Base-by-base conservation (phyloP, 2,113 vertebrate genomes). In the Python bivittatus region DNA sequence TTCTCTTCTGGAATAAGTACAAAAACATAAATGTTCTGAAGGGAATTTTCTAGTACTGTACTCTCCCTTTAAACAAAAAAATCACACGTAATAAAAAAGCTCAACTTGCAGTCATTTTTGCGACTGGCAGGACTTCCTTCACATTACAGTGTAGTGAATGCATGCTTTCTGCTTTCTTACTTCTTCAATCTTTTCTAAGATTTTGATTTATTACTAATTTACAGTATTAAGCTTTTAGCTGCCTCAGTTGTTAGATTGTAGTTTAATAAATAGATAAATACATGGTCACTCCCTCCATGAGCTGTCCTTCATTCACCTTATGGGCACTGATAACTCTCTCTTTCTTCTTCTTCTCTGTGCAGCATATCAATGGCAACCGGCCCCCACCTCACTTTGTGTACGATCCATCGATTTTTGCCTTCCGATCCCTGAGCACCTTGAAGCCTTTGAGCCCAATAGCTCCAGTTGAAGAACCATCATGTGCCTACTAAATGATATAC, bases 361-460 rank as follows among this genome's bases (percentile, higher is more conserved):
- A 99, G 98, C 98, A 96, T 94, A 96, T 98, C 96, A 97, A 88
- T 0, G 95, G 98, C 91, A 97, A 96, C 91, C 96, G 98, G 85
- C 98, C 98, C 0, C 95, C 97, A 0, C 97, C 98, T 93, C 98
- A 98, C 95, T 98, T 98, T 53, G 94, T 98, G 93, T 98, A 98
- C 6, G 98, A 99, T 93, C 98, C 98, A 58, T 98, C 98, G 88
- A 98, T 98, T 95, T 99, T 99, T 92, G 98, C 98, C 95, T 99
- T 99, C 97, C 98, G 98, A 58, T 98, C 99, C 72, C 95, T 99
- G 95, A 99, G 98, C 98, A 98, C 98, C 42, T 98, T 98, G 93
- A 98, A 98, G 86, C 98, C 98, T 44, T 97, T 98, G 97, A 98
- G 98, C 93, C 98, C 98, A 0, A 95, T 98, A 94, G 97, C 97